Conservation (phyloP, 2,797 vertebrate species). For the Philypnodon macrostomus region DNA sequence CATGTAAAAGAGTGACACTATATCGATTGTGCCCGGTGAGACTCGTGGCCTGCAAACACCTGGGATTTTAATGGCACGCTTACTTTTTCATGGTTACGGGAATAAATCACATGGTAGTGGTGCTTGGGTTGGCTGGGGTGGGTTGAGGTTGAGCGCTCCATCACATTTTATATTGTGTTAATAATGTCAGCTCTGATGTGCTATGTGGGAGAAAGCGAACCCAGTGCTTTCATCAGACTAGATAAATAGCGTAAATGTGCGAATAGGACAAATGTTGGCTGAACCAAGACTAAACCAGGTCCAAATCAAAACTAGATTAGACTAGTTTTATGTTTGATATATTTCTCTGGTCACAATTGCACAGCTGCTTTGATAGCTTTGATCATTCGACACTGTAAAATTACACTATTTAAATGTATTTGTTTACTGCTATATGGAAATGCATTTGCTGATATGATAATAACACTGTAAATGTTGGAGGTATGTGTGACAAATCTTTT, state of each 20-base stretch:
- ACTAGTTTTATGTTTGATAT: no score
- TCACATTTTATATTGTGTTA: conserved; percentile 80
- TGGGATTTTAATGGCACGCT: conserved; percentile 77
- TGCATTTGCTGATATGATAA: no score
- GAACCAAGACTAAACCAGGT: no score
- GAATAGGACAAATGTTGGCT: conserved; percentile 53
- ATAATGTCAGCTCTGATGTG: conserved; percentile 75
- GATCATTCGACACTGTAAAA: no score
- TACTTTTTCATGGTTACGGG: conserved; percentile 73
- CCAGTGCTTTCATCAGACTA: conserved; percentile 69
- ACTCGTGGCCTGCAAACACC: conserved; percentile 70
- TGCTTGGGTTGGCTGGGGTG: conserved; percentile 30
- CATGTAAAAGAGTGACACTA: conserved; percentile 77
- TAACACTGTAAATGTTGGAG: no score
- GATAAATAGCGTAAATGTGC: conserved; percentile 48
- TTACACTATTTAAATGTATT: no score
- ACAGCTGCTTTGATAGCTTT: no score
- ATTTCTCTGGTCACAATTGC: no score
- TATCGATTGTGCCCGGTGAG: conserved; percentile 73
- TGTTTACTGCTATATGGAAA: no score
- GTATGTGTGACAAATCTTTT: no score
- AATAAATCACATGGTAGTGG: conserved; percentile 70
- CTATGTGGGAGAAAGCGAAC: conserved; percentile 51
- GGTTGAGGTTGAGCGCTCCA: conserved; percentile 61
- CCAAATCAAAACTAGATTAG: no score